Evolutionary conservation across 1,140 invertebrate species (phyloP).

Genomic region (Bombus cullumanus): DNA sequence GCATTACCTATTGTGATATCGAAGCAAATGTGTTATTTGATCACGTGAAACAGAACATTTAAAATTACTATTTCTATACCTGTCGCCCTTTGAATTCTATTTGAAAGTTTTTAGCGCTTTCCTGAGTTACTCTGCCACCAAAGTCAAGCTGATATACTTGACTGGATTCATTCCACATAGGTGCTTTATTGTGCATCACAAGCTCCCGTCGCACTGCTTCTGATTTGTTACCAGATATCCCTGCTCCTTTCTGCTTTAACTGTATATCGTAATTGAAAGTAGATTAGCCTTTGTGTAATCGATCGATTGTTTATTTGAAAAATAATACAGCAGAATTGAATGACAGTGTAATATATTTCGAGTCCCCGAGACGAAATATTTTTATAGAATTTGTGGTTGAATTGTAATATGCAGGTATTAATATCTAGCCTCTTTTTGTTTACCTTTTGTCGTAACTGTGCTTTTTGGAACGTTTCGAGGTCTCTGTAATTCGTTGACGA

Average conservation of each 20-base stretch:
- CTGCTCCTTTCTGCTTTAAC: conserved; percentile 85
- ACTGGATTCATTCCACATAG: conserved; percentile 99
- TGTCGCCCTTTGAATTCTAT: conserved; percentile 99
- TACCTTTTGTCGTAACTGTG: conserved; percentile 96
- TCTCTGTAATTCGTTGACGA: conserved; percentile 90
- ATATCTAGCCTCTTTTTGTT: not conserved
- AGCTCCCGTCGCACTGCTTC: conserved; percentile 89
- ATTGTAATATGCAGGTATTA: not conserved
- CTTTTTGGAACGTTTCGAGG: conserved; percentile 97
- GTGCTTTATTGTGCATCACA: conserved; percentile 99
- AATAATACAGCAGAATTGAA: not conserved
- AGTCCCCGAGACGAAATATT: not conserved
- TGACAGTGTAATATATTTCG: not conserved
- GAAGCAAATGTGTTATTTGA: conserved; percentile 1
- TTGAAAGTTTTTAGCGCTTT: conserved; percentile 99
- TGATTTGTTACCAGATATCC: conserved; percentile 78
- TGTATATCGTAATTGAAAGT: conserved; percentile 67
- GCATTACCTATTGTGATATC: conserved; percentile 92
- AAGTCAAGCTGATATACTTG: conserved; percentile 99
- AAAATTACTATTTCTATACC: conserved; percentile 82
- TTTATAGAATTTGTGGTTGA: not conserved
- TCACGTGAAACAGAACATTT: not conserved
- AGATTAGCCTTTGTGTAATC: not conserved
- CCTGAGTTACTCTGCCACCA: conserved; percentile 99
- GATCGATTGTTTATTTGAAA: too few species aligned